Evolutionary conservation across 2,797 vertebrate species (phyloP).

Genomic region (Triplophysa bombifrons): DNA sequence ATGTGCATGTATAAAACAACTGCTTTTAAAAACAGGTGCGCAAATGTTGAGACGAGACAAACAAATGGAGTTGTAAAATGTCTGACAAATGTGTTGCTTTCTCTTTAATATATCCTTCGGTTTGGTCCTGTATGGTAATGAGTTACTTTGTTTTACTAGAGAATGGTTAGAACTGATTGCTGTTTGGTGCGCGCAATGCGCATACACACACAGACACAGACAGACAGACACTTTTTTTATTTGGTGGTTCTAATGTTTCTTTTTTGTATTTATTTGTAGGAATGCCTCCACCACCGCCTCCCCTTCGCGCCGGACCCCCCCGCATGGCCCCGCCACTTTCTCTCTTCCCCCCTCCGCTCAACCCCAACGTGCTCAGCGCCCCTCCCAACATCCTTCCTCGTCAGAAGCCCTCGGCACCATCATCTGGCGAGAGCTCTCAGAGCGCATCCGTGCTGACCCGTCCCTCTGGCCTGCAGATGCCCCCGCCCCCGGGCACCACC

Average conservation of each 20-base stretch:
- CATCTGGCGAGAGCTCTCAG: slow-evolving; percentile 77
- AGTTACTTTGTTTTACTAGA: too few relatives aligned
- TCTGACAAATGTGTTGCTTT: too few relatives aligned
- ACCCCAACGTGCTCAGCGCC: slow-evolving; percentile 91
- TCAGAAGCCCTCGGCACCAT: slow-evolving; percentile 70
- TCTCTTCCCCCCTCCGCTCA: slow-evolving; percentile 90
- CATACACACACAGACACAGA: too few relatives aligned
- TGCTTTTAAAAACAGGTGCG: too few relatives aligned
- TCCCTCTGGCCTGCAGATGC: slow-evolving; percentile 76
- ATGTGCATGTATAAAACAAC: too few relatives aligned
- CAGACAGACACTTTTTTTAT: too few relatives aligned
- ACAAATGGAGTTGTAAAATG: too few relatives aligned
- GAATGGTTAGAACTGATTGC: too few relatives aligned
- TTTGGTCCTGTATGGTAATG: too few relatives aligned
- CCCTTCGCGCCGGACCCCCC: slow-evolving; percentile 85
- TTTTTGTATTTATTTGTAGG: slow-evolving; percentile 69
- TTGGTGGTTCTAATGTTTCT: neutral
- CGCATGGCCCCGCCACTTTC: slow-evolving; percentile 84
- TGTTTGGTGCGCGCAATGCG: too few relatives aligned
- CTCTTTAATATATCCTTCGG: too few relatives aligned
- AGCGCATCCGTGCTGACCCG: slow-evolving; percentile 62
- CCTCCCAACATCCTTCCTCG: slow-evolving; percentile 92
- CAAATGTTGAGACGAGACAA: too few relatives aligned
- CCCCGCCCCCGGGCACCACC: slow-evolving; percentile 77
- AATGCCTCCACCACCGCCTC: slow-evolving; percentile 93